A percentile compares a stretch with the other conserved stretches of the same genome.
Evolutionary conservation across 2,113 vertebrate genomes (phyloP).

Genomic region (Desmodus rotundus): DNA sequence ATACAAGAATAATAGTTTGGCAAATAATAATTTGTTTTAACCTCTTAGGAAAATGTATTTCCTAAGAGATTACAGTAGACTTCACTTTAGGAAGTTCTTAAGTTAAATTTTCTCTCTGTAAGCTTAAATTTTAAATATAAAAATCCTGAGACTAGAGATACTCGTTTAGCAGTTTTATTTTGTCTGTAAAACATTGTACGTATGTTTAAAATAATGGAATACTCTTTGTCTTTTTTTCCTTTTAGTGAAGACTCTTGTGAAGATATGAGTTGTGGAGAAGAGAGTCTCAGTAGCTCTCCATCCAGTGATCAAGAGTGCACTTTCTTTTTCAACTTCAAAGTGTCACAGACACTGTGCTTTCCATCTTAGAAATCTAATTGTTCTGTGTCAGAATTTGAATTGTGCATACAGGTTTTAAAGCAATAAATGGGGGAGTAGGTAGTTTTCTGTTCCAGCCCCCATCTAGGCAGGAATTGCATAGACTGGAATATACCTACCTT

Average conservation of each 20-base stretch:
- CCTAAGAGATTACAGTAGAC: neutral
- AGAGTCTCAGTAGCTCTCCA: conserved; percentile 91
- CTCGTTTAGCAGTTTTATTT: neutral
- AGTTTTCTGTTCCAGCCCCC: conserved; percentile 52
- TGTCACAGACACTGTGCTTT: conserved; percentile 76
- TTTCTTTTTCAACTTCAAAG: conserved; percentile 89
- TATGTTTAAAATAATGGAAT: neutral
- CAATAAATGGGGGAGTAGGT: conserved; percentile 79
- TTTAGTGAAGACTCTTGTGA: conserved; percentile 93
- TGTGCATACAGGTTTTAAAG: conserved; percentile 63
- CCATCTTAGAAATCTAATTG: conserved; percentile 51
- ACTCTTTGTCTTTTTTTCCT: neutral
- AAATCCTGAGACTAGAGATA: neutral
- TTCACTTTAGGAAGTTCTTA: conserved; percentile 3
- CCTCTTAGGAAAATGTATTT: conserved; percentile 8
- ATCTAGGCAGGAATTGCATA: conserved; percentile 64
- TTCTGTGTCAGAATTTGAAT: conserved; percentile 62
- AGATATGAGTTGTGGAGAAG: conserved; percentile 94
- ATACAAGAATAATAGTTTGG: neutral
- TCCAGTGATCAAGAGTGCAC: conserved; percentile 85
- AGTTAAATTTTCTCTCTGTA: neutral
- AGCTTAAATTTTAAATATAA: conserved; percentile 6
- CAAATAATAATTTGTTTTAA: neutral
- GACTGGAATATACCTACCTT: conserved; percentile 61
- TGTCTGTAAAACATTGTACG: neutral